phyloP scores from a whole-genome alignment of 2,113 vertebrate genomes.

The Solea solea region DNA sequence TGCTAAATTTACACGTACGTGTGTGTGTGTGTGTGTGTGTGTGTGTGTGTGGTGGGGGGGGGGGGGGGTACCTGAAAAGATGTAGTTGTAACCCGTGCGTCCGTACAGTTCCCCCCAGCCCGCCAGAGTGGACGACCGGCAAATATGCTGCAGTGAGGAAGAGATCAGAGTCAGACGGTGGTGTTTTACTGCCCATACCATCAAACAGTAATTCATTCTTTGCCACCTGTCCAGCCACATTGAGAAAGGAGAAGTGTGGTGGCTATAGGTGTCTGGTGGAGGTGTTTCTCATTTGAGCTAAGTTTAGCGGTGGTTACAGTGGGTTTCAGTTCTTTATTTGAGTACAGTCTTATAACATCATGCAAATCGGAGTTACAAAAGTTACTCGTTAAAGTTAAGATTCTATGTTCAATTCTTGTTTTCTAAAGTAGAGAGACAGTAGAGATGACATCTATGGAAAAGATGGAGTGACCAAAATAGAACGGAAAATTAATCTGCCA shows the following conservation, averaged over 20 bases:
- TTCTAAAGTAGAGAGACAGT: too few species aligned
- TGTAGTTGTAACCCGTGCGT: constrained; percentile 97
- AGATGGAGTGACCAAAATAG: too few species aligned
- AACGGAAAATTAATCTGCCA: too few species aligned
- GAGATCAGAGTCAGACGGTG: not conserved
- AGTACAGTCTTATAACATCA: too few species aligned
- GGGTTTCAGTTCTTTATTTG: too few species aligned
- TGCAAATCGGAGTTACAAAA: too few species aligned
- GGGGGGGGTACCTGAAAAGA: constrained; percentile 93
- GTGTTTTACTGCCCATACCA: not conserved
- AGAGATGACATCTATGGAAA: too few species aligned
- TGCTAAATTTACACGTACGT: not conserved
- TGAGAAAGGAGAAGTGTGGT: not conserved
- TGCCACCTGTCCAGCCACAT: not conserved
- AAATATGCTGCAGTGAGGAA: constrained; percentile 87
- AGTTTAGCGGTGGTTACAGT: too few species aligned
- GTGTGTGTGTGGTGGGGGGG: not conserved
- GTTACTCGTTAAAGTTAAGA: too few species aligned
- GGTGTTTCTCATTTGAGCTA: not conserved
- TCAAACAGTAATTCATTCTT: not conserved
- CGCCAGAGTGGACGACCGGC: constrained; percentile 94
- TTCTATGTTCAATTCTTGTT: too few species aligned
- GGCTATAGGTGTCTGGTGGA: not conserved
- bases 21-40: not conserved
- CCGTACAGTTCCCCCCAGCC: constrained; percentile 98